Conservation (phyloP, 2,113 vertebrate genomes). For the Indicator maculatus region DNA sequence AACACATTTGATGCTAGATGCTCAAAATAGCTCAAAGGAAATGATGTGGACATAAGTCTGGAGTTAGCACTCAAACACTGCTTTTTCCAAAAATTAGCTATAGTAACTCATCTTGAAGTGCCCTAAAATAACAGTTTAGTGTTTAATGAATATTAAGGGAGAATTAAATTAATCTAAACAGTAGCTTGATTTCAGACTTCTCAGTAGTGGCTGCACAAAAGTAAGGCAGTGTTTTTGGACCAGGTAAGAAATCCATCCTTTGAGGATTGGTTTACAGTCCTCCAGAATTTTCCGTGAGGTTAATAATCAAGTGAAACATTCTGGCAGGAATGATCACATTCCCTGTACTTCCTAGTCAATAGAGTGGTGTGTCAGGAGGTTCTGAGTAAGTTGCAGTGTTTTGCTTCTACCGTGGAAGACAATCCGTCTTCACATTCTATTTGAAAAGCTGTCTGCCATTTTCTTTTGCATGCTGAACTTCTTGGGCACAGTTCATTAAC, state of each 20-base stretch:
- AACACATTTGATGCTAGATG: not conserved
- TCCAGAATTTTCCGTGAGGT: conserved; percentile 38
- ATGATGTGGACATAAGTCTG: not conserved
- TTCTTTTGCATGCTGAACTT: conserved; percentile 13
- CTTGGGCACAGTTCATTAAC: conserved; percentile 55
- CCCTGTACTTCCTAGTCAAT: not conserved
- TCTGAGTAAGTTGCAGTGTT: not conserved
- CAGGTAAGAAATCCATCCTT: conserved; percentile 52
- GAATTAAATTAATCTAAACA: conserved; percentile 43
- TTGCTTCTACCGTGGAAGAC: not conserved
- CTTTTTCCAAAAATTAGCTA: conserved; percentile 19
- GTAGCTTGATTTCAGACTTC: conserved; percentile 47
- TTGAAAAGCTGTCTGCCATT: conserved; percentile 22
- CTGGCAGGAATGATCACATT: not conserved
- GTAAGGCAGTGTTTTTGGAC: conserved; percentile 42
- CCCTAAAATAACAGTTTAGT: conserved; percentile 36
- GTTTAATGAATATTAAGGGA: conserved; percentile 47
- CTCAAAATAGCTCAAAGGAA: conserved; percentile 22
- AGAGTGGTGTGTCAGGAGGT: not conserved
- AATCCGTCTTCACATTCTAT: not conserved
- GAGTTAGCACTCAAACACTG: not conserved
- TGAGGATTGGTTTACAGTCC: conserved; percentile 47
- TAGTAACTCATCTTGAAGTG: not conserved
- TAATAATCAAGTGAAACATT: not conserved
- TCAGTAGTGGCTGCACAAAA: conserved; percentile 24